These are phyloP conservation scores for Anagrus nilaparvatae DNA, from an alignment of 1,140 invertebrate species.

Conservation along the genomic window DNA sequence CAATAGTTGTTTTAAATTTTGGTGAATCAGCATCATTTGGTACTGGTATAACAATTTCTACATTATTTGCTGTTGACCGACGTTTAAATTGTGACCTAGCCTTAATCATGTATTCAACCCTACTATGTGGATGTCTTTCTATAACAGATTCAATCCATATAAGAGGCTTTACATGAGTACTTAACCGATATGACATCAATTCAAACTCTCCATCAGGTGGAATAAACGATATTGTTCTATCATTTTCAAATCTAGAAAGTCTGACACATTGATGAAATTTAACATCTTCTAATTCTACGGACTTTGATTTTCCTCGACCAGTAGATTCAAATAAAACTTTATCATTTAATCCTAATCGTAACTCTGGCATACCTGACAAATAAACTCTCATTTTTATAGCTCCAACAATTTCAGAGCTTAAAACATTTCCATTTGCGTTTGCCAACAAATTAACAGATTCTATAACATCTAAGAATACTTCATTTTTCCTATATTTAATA, in stretches of 20 bases:
- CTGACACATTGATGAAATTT: constrained; percentile 99
- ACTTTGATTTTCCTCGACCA: constrained; percentile 95
- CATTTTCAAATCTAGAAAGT: constrained; percentile 95
- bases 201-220: constrained; percentile 99
- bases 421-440: constrained; percentile 95
- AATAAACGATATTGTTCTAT: constrained; percentile 97
- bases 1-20: constrained; percentile 98
- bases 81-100: constrained; percentile 99
- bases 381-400: constrained; percentile 99
- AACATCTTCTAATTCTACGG: constrained; percentile 97
- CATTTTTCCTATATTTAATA: constrained; percentile 99
- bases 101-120: constrained; percentile 99
- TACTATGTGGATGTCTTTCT: constrained; percentile 93
- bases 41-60: constrained; percentile 98
- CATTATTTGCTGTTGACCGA: constrained; percentile 96
- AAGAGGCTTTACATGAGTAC: constrained; percentile 94
- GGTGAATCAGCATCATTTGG: constrained; percentile 97
- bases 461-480: constrained; percentile 99
- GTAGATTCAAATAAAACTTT: constrained; percentile 98
- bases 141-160: constrained; percentile 99
- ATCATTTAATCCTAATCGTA: constrained; percentile 96
- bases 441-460: constrained; percentile 97
- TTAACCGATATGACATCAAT: constrained; percentile 98
- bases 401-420: constrained; percentile 97
- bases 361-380: constrained; percentile 98